Percentiles rank a stretch among this genome's conserved stretches.
Conservation (phyloP, 2,888 invertebrate genomes). For the Cynaeus angustus region DNA sequence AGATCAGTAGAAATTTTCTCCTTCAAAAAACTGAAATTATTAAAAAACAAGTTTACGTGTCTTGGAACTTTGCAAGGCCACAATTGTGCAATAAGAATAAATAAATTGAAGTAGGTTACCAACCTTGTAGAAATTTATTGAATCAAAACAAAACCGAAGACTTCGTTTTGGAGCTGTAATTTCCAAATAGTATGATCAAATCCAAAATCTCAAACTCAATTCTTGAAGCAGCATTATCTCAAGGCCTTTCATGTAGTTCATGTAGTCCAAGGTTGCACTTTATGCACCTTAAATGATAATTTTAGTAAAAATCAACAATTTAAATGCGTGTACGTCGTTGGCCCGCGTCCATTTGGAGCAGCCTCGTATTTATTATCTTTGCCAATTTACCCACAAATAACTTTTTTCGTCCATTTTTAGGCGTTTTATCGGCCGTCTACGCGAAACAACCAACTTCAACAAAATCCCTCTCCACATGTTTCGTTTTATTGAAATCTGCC, state of each 20-base stretch:
- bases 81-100: slow-evolving; percentile 15
- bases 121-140: slow-evolving; percentile 3
- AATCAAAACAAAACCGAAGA: no score
- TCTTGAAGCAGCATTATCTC: no score
- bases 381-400: no score
- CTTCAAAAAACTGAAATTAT: no score
- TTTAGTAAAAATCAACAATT: no score
- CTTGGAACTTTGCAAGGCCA: slow-evolving; percentile 19
- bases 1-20: no score
- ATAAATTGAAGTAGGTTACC: slow-evolving; percentile 25
- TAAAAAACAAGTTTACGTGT: slow-evolving; percentile 5
- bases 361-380: background rate
- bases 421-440: slow-evolving; percentile 62
- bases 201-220: no score
- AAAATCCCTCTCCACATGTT: slow-evolving; percentile 63
- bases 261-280: no score
- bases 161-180: no score
- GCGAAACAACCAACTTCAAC: slow-evolving; percentile 54
- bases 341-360: background rate
- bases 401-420: slow-evolving; percentile 51
- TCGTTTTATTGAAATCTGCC: slow-evolving; percentile 65
- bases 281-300: no score
- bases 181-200: no score
- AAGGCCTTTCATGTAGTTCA: no score
- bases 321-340: background rate